Conservation (phyloP, 2,888 invertebrate species). For the Tiliacea citrago region DNA sequence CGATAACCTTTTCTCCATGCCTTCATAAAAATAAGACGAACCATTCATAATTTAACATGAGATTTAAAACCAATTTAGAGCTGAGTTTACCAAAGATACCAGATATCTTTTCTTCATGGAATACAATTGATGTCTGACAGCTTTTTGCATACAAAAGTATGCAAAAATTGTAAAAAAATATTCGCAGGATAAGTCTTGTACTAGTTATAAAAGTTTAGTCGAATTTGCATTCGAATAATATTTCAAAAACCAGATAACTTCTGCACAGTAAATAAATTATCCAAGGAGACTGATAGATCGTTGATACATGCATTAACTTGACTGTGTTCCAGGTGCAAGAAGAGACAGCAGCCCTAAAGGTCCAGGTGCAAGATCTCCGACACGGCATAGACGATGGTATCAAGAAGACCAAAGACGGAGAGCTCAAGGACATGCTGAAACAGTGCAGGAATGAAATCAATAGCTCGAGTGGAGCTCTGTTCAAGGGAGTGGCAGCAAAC, state of each 20-base stretch:
- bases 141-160: no score
- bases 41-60: no score
- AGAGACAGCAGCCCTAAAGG: conserved; percentile 67
- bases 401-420: conserved; percentile 61
- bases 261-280: neutral
- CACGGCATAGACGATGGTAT: conserved; percentile 69
- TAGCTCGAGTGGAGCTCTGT: conserved; percentile 55
- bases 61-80: no score
- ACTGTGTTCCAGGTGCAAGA: conserved; percentile 69
- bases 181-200: neutral
- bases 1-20: no score
- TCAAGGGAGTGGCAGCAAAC: conserved; percentile 43
- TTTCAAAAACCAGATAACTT: neutral
- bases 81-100: no score
- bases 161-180: no score
- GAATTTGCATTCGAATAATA: neutral
- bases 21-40: no score
- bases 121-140: no score
- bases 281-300: neutral
- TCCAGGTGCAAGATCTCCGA: conserved; percentile 69
- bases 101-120: no score
- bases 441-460: conserved; percentile 60
- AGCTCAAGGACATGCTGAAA: conserved; percentile 51
- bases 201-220: neutral
- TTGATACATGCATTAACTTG: neutral